A percentile compares a stretch with the other conserved stretches of the same genome.
Evolutionary conservation across 2,113 vertebrate species (phyloP).

Genomic region (Siniperca chuatsi): DNA sequence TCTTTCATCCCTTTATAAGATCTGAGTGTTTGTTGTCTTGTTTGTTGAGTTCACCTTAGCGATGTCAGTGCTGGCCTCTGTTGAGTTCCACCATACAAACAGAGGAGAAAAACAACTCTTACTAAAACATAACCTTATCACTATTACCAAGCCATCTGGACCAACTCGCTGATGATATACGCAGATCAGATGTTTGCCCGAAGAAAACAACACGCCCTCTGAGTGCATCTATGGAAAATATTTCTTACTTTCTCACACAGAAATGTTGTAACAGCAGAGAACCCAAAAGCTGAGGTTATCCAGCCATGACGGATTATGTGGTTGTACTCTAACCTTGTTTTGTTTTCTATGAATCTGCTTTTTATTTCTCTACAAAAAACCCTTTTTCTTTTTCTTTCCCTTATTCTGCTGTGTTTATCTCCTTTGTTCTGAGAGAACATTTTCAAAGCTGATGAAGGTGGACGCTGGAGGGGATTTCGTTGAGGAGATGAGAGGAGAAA

Average conservation of each 20-base stretch:
- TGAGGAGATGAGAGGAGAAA: slow-evolving; percentile 49
- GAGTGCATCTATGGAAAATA: background rate
- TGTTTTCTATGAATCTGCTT: slow-evolving; percentile 34
- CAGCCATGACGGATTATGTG: slow-evolving; percentile 19
- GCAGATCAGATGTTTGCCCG: slow-evolving; percentile 53
- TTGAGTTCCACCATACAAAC: slow-evolving; percentile 6
- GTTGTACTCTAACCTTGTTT: slow-evolving; percentile 38
- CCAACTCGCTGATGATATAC: slow-evolving; percentile 35
- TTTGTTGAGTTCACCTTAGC: slow-evolving; percentile 11
- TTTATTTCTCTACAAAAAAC: background rate
- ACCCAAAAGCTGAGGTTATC: slow-evolving; percentile 19
- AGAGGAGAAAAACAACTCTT: slow-evolving; percentile 5
- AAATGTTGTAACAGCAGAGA: background rate
- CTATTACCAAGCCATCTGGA: slow-evolving; percentile 45
- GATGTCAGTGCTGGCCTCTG: slow-evolving; percentile 9
- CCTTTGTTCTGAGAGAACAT: slow-evolving; percentile 58
- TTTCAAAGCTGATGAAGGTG: slow-evolving; percentile 63
- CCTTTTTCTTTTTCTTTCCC: background rate
- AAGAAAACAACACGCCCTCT: slow-evolving; percentile 21
- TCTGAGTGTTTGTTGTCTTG: slow-evolving; percentile 21
- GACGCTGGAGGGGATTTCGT: slow-evolving; percentile 56
- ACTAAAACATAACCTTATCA: slow-evolving; percentile 45
- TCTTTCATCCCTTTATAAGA: slow-evolving; percentile 28
- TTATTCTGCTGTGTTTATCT: slow-evolving; percentile 48
- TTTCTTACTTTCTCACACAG: slow-evolving; percentile 17